Evolutionary conservation across 2,888 invertebrate genomes (phyloP), one percentile per base, ranked within the genome.

Genomic region (Ariolimax columbianus): DNA sequence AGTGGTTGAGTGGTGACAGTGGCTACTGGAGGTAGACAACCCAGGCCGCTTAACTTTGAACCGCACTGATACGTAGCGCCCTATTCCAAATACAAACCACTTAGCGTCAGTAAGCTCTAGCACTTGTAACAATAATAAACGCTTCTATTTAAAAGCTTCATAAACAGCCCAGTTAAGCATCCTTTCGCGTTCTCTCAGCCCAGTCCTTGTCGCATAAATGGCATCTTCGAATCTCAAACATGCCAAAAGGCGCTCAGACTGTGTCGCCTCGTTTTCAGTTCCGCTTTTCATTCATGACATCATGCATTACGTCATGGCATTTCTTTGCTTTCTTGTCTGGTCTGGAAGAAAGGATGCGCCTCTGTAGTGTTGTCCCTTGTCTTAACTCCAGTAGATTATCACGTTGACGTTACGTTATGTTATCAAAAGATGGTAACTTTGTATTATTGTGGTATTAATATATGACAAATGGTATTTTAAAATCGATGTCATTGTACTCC

Each of bases 261-360:
- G 66, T 47, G 63, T 59, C 59, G 84, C 84, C 84, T 84, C 84
- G 84, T 84, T 84, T 78, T 78, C 78, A 79, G 33, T 38, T 47
- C 70, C n/a, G 26, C 38, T 66, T 63, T 70, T 83, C 83, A 84
- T 78, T 84, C 84, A 84, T 84, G 84, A 84, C 84, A 78, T 84
- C 84, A 84, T 78, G 84, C 78, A 84, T 84, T 84, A 84, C 84
- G 84, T 84, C 84, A 84, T 79, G 66, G 9, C 6, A n/a, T 55
- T 63, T 59, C 51, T 38, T 70, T 9, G 68, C 79, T 38, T 66
- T 66, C 43, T 68, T 68, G 63, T 79, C 1, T 68, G 40, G n/a
- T 36, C 59, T 33, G 59, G 36, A 33, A 36, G 17, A 36, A 78
- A 59, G 23, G 19, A 26, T 38, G 59, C 36, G 14, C 23, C 59